Conservation (phyloP, 1,140 invertebrate genomes). For the Brachionus sp. region DNA sequence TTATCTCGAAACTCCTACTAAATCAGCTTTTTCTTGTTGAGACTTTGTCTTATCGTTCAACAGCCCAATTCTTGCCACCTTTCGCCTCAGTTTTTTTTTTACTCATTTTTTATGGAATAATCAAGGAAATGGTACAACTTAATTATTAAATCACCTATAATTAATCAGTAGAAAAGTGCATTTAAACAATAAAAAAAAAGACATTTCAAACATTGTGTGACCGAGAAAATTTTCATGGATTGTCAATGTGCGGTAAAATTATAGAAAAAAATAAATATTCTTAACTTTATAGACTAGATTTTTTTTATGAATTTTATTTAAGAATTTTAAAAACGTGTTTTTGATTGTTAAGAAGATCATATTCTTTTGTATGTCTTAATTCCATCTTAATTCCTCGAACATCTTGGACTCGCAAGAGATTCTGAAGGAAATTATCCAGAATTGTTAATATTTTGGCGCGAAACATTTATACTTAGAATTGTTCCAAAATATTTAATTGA, state of each 20-base stretch:
- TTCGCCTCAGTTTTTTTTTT: background rate
- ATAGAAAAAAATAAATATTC: background rate
- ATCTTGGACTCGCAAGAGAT: too few species aligned
- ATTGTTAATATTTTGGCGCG: too few species aligned
- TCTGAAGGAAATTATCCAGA: too few species aligned
- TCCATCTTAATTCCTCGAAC: too few species aligned
- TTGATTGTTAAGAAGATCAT: too few species aligned
- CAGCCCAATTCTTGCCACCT: background rate
- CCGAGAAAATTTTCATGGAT: background rate
- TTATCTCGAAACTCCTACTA: background rate
- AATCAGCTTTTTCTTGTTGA: background rate
- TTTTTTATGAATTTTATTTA: background rate
- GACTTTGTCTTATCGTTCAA: background rate
- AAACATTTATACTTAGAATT: too few species aligned
- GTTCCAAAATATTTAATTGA: too few species aligned
- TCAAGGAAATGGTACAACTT: background rate
- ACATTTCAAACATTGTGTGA: background rate
- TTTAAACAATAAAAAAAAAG: background rate
- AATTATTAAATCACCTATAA: background rate
- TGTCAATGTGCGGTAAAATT: background rate
- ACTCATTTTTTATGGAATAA: background rate
- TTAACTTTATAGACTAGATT: background rate
- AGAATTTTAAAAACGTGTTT: background rate
- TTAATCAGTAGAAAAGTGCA: background rate
- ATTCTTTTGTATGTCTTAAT: too few species aligned